Base-by-base conservation (phyloP, 2,113 vertebrate genomes). In the Trichomycterus rosablanca region DNA sequence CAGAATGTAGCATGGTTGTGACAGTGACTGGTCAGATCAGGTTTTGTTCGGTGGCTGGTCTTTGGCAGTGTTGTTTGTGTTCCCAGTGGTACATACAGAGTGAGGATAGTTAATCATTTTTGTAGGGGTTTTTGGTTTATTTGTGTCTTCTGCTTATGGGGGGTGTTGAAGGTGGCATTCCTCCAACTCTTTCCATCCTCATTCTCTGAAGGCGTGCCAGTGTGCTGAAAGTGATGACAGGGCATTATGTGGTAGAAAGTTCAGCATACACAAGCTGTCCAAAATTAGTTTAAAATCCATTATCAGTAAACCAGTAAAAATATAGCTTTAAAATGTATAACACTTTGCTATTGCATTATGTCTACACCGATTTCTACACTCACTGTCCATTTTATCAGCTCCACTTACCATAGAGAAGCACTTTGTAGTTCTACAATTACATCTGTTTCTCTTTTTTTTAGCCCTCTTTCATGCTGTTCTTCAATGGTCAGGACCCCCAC, bases 1-100 rank as follows among this genome's bases (percentile, higher is more conserved):
- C 49, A 60, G 50, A 68, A 54, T 65, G 66, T 54, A 18, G 24
- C 26, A 14, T 43, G n/a, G 9, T 6, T 6, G 50, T 65, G 56
- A 10, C 52, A 65, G 60, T 22, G 39, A 22, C 43, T 35, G 14
- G 34, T 54, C 55, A 30, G 42, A n/a, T 43, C 40, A 39, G 42
- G 19, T n/a, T 34, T 65, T 59, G 8, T 19, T 5, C 23, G n/a
- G 46, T 15, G 12, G 28, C 30, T 20, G 11, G 28, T 16, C 8
- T 9, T 37, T 30, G 22, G 42, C 11, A 22, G 8, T 58, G 54
- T 51, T 48, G 35, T 50, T n/a, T 28, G 59, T 51, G 32, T 49
- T 5, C 10, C 7, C 22, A 39, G n/a, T 14, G 35, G 6, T 40
- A 26, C 37, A 23, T 26, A 18, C 11, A 48, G 22, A 42, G 4